Percentiles rank a stretch among this genome's conserved stretches.
Conservation (phyloP, 1,140 invertebrate genomes). For the Delia radicum region DNA sequence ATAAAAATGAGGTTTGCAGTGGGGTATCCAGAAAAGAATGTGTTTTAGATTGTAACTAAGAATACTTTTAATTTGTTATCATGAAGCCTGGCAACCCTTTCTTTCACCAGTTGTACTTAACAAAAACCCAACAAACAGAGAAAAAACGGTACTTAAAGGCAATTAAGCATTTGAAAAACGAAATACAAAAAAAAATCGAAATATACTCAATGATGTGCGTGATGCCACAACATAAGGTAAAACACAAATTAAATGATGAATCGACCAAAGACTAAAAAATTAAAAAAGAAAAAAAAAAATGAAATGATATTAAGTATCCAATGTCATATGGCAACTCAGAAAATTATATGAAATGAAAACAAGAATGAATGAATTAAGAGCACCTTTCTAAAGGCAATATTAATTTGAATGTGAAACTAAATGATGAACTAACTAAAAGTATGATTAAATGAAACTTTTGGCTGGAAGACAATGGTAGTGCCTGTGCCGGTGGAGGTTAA, state of each 20-base stretch:
- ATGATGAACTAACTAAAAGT: not conserved
- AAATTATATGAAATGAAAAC: not conserved
- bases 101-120: not conserved
- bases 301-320: conserved; percentile 6
- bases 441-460: too few species aligned
- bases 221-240: conserved; percentile 52
- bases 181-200: not conserved
- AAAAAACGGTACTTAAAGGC: conserved; percentile 32
- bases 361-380: conserved; percentile 14
- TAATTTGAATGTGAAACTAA: not conserved
- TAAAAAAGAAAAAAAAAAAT: not conserved
- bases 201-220: conserved; percentile 35
- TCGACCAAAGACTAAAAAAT: not conserved
- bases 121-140: conserved; percentile 17
- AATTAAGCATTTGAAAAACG: conserved; percentile 46
- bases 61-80: too few species aligned
- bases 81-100: not conserved
- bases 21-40: too few species aligned
- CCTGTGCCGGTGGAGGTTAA: too few species aligned
- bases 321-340: conserved; percentile 20
- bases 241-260: conserved; percentile 24
- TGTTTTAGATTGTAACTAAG: too few species aligned
- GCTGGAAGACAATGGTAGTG: too few species aligned
- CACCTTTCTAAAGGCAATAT: conserved; percentile 29
- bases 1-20: too few species aligned